Base-by-base conservation (phyloP, 2,888 invertebrate genomes). In the Drosophila fulvimacula region DNA sequence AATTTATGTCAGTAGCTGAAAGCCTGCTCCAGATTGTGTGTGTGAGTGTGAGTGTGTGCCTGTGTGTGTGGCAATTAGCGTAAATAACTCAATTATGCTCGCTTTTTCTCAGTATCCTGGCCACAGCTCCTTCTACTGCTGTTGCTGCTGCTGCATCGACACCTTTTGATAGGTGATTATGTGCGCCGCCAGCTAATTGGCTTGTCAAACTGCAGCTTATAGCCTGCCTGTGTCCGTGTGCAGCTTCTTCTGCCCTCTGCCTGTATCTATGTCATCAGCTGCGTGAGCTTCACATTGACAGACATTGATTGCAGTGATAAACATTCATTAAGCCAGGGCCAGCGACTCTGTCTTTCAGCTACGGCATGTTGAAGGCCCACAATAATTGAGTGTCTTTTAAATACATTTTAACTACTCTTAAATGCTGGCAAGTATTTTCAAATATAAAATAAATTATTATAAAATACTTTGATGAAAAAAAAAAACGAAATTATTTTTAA, bases 41-140 rank as follows among this genome's bases (percentile, higher is more conserved):
- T 58, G 17, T 57, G 41, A 55, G 42, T 27, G 56, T 48, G 3
- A 32, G 6, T 27, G 6, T 27, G 6, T 27, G 39, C 24, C 3
- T 41, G 53, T 61, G 49, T 69, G 52, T 64, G 53, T 49, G 61
- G 71, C 76, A 83, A 83, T 83, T 83, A 87, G 82, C 62, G 76
- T 76, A 84, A 79, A 84, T 83, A 84, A 83, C 83, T 83, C 82
- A 83, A 87, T 83, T 83, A 83, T 84, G 75, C 42, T 48, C 44
- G 62, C 74, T 68, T 60, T 63, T 61, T 76, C 66, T 49, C 51
- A 38, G 52, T 48, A 34, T 41, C 15, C 24, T 34, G 41, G 13
- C 34, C 41, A 49, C 5, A 17, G 64, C 30, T 56, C 13, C 44
- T 41, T 38, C 55, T 39, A 11, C 15, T n/a, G 27, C 27, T 27